Evolutionary conservation across 2,113 vertebrate genomes (phyloP).

Genomic region (Chauna torquata): DNA sequence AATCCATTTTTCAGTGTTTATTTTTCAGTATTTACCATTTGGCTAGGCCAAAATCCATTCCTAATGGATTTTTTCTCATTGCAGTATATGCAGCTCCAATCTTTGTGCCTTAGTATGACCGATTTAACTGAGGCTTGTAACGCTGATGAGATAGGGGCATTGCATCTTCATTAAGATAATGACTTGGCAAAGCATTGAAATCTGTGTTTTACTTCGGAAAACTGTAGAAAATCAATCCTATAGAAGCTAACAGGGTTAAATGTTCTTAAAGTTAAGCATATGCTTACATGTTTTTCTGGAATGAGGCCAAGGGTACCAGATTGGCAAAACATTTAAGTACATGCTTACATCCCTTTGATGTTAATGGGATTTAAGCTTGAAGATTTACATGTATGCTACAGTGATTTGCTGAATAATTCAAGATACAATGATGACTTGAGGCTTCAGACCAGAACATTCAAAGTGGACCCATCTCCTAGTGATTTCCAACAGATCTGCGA

Average conservation of each 20-base stretch:
- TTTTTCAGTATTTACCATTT: conserved; percentile 16
- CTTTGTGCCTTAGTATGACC: conserved; percentile 25
- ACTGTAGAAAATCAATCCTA: conserved; percentile 55
- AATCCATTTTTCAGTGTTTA: not conserved
- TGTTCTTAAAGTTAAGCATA: conserved; percentile 48
- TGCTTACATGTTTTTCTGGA: conserved; percentile 55
- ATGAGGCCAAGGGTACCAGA: conserved; percentile 11
- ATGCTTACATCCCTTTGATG: conserved; percentile 41
- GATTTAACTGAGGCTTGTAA: conserved; percentile 33
- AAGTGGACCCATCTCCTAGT: not conserved
- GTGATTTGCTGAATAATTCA: not conserved
- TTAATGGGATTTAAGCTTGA: conserved; percentile 56
- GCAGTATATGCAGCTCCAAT: not conserved
- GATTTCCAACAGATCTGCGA: not conserved
- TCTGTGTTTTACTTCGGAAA: conserved; percentile 32
- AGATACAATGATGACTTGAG: conserved; percentile 2
- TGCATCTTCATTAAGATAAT: conserved; percentile 43
- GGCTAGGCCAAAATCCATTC: not conserved
- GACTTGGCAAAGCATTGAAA: conserved; percentile 50
- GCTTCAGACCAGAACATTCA: not conserved
- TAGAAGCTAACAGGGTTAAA: conserved; percentile 50
- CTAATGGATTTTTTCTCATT: conserved; percentile 34
- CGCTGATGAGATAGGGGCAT: conserved; percentile 22
- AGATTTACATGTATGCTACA: conserved; percentile 50
- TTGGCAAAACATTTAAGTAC: conserved; percentile 49